Percentiles rank a stretch among this genome's conserved stretches.
These are phyloP conservation scores for Melanotaenia pygmaea DNA, from an alignment of 2,797 vertebrate species.

Conservation along the genomic window DNA sequence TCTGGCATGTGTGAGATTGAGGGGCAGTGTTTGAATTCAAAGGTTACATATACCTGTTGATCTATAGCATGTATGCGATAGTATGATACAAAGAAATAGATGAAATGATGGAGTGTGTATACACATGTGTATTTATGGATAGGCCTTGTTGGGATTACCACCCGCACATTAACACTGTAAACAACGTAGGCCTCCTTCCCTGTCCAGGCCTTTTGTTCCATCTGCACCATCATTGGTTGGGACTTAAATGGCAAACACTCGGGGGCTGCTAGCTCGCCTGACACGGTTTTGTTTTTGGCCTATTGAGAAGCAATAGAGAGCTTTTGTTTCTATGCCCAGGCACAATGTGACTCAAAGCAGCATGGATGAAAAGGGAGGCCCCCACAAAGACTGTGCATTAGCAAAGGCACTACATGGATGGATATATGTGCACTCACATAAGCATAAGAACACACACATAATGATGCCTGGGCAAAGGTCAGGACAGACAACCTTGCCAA, in stretches of 20 bases:
- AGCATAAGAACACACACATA: constrained; percentile 23
- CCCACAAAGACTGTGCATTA: constrained; percentile 78
- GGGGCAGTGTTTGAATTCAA: constrained; percentile 8
- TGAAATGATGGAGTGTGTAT: constrained; percentile 34
- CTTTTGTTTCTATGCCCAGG: constrained; percentile 78
- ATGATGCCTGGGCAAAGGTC: constrained; percentile 51
- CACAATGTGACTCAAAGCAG: constrained; percentile 79
- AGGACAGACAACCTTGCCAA: constrained; percentile 58
- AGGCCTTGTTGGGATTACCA: constrained; percentile 69
- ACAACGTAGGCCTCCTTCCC: constrained; percentile 72
- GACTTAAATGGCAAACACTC: constrained; percentile 82
- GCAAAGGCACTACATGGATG: constrained; percentile 65
- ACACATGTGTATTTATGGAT: constrained; percentile 58
- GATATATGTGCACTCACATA: constrained; percentile 44
- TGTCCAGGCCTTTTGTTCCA: constrained; percentile 75
- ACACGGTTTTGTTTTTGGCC: constrained; percentile 82
- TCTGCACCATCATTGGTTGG: constrained; percentile 75
- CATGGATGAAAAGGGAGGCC: constrained; percentile 75
- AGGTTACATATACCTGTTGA: constrained; percentile 45
- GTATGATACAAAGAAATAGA: not conserved
- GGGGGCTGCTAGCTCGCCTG: constrained; percentile 81
- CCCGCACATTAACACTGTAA: constrained; percentile 79
- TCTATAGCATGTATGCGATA: constrained; percentile 23
- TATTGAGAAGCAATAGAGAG: constrained; percentile 80
- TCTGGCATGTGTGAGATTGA: not conserved